Evolutionary conservation across 1,140 invertebrate species (phyloP).

Genomic region (Cotesia glomerata): DNA sequence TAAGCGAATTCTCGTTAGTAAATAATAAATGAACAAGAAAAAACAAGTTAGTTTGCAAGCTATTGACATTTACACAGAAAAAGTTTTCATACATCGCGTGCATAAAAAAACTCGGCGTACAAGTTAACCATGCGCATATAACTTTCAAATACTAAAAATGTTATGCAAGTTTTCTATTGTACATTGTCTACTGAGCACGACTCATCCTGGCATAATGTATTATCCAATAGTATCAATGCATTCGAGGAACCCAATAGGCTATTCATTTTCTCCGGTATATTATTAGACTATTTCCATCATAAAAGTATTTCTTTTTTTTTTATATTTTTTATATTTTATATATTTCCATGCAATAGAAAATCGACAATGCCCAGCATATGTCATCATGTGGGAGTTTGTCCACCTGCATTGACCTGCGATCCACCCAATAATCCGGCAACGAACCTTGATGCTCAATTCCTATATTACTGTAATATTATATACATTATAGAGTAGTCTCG

Average conservation of each 20-base stretch:
- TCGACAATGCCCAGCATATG: neutral
- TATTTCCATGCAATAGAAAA: neutral
- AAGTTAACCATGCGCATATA: no score
- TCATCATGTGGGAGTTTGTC: conserved; percentile 39
- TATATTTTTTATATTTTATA: neutral
- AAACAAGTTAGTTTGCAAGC: no score
- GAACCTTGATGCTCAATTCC: conserved; percentile 13
- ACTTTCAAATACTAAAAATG: no score
- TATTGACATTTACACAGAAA: no score
- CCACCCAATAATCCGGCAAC: conserved; percentile 2
- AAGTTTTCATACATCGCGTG: no score
- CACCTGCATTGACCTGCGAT: conserved; percentile 42
- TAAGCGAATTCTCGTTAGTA: no score
- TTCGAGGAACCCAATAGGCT: neutral
- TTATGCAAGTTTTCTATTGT: no score
- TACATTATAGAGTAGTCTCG: conserved; percentile 4
- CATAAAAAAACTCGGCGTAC: no score
- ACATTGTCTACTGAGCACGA: no score
- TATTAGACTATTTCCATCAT: neutral
- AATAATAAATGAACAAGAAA: no score
- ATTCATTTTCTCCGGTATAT: neutral
- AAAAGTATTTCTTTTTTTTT: neutral
- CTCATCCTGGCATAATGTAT: no score
- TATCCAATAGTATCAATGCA: neutral
- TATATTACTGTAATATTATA: neutral